Evolutionary conservation across 2,113 vertebrate species (phyloP), one percentile per base, ranked within the genome.

Genomic region (Dendropsophus ebraccatus): DNA sequence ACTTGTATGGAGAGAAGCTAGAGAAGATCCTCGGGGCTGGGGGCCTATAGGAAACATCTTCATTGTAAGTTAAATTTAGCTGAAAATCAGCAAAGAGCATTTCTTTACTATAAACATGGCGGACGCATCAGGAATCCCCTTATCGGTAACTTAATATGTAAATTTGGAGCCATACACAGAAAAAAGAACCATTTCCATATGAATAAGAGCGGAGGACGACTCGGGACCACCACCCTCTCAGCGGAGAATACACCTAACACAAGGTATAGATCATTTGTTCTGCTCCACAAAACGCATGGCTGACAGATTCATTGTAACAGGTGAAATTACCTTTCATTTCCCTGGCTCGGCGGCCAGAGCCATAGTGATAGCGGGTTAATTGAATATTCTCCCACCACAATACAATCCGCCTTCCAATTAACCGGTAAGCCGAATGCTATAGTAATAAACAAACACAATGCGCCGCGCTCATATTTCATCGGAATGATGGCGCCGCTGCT

Each of bases 271-370:
- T 80, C 11, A 52, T 80, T 80, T 45, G 16, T 45, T 60, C 76
- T 79, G 30, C 54, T 60, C 49, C 16, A 8, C 76, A 58, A 32
- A n/a, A 60, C 35, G 50, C 54, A 45, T 25, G 6, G 5, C n/a
- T 60, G 77, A 80, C 56, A 62, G 77, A 37, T 80, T 62, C 54
- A 60, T 80, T 80, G 35, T 62, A 45, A 60, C 54, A 62, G 50
- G 32, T 60, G 13, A 80, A 45, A 80, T 80, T 80, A 60, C 77
- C 77, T 80, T 62, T 79, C 76, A 58, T 78, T 78, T 49, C 13
- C 30, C 56, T 30, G 30, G 75, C 52, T 79, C 30, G 13, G 60
- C 62, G 77, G 45, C 32, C 41, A 79, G 21, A 49, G 25, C 32
- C 50, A 13, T 80, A 62, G 21, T 45, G 77, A 45, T 60, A 60